Percentiles rank a stretch among this genome's conserved stretches.
Evolutionary conservation across 2,797 vertebrate species (phyloP).

Genomic region (Falco columbarius): DNA sequence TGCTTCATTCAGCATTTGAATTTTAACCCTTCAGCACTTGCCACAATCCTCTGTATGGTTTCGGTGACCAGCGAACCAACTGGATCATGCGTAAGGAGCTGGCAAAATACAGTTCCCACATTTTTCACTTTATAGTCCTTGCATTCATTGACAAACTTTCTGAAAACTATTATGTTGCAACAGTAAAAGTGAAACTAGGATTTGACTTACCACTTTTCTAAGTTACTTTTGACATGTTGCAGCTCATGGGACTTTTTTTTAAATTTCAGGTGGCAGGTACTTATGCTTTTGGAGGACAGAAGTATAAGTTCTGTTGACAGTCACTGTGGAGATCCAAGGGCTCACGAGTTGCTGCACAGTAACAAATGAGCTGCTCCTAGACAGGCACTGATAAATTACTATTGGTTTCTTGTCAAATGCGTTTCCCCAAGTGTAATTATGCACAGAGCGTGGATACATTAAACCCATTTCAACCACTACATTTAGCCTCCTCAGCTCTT

Average conservation of each 20-base stretch:
- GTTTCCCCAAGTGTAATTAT: conserved; percentile 7
- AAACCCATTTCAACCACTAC: background rate
- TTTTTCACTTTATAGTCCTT: background rate
- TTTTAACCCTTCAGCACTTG: background rate
- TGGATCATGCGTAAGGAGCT: background rate
- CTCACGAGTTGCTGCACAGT: background rate
- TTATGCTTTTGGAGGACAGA: background rate
- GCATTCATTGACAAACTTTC: background rate
- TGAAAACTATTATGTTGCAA: background rate
- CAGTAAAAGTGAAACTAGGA: background rate
- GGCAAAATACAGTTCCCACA: background rate
- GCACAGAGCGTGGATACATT: background rate
- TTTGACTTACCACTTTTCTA: background rate
- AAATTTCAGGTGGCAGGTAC: background rate
- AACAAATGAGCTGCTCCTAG: background rate
- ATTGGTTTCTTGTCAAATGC: conserved; percentile 45
- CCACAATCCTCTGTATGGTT: background rate
- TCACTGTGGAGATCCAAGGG: background rate
- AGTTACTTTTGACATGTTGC: background rate
- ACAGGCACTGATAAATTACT: conserved; percentile 3
- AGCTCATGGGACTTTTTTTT: background rate
- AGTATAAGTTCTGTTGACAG: background rate
- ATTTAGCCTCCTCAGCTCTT: background rate
- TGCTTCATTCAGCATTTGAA: background rate
- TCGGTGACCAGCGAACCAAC: background rate